Percentiles rank a stretch among this genome's conserved stretches.
These are phyloP conservation scores for Nymphalis c-album DNA, from an alignment of 2,888 invertebrate species.

Conservation along the genomic window DNA sequence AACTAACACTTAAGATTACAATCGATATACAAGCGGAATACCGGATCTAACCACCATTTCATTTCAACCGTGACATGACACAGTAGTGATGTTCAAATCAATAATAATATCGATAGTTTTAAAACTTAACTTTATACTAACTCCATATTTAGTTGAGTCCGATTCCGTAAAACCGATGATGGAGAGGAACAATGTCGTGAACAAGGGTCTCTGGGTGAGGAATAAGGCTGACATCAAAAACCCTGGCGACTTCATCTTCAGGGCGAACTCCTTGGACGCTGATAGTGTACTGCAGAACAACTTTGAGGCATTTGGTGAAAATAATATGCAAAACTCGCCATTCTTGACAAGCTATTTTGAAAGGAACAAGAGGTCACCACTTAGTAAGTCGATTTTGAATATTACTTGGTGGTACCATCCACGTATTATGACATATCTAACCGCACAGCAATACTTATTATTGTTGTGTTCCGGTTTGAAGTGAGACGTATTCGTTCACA, in stretches of 20 bases:
- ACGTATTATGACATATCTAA: too few species aligned
- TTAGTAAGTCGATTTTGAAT: slow-evolving; percentile 50
- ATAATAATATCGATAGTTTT: slow-evolving; percentile 48
- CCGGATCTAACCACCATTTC: slow-evolving; percentile 38
- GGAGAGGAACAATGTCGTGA: slow-evolving; percentile 63
- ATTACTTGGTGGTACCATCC: not conserved
- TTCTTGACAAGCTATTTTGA: slow-evolving; percentile 52
- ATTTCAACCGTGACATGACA: slow-evolving; percentile 33
- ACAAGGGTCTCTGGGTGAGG: slow-evolving; percentile 63
- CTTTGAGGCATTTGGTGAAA: slow-evolving; percentile 52
- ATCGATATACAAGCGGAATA: slow-evolving; percentile 51
- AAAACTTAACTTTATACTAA: slow-evolving; percentile 35
- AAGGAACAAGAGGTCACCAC: slow-evolving; percentile 55
- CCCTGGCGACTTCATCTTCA: slow-evolving; percentile 57
- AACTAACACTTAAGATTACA: slow-evolving; percentile 47
- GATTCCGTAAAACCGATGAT: slow-evolving; percentile 51
- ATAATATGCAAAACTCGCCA: slow-evolving; percentile 46
- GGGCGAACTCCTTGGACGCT: slow-evolving; percentile 56
- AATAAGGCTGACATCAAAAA: slow-evolving; percentile 43
- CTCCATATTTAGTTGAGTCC: slow-evolving; percentile 45
- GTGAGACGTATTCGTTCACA: too few species aligned
- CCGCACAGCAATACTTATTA: too few species aligned
- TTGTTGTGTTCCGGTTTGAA: too few species aligned
- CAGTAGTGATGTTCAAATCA: slow-evolving; percentile 54
- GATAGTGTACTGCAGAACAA: slow-evolving; percentile 56